Percentiles rank a stretch among this genome's conserved stretches.
phyloP scores from a whole-genome alignment of 1,140 invertebrate species.

The Oryzaephilus surinamensis region DNA sequence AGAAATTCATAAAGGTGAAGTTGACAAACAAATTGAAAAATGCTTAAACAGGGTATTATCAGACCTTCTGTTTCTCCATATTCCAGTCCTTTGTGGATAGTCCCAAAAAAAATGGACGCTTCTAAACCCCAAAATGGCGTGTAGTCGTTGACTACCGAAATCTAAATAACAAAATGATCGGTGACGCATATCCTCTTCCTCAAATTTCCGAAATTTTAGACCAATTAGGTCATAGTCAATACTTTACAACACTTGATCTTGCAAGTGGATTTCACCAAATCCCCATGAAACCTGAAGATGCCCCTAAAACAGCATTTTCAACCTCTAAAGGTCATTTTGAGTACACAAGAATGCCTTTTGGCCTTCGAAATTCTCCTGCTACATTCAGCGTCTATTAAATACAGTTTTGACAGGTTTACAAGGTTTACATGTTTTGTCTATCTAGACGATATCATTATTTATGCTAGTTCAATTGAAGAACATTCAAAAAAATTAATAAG shows the following conservation, averaged over 20 bases:
- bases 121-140: constrained; percentile 23
- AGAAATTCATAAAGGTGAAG: constrained; percentile 13
- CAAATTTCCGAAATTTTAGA: constrained; percentile 39
- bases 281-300: constrained; percentile 30
- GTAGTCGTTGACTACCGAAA: constrained; percentile 33
- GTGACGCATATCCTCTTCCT: constrained; percentile 40
- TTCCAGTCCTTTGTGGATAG: constrained; percentile 14
- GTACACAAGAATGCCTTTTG: constrained; percentile 25
- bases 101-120: constrained; percentile 22
- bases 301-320: constrained; percentile 33
- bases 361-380: constrained; percentile 26
- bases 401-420: constrained; percentile 26
- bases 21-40: constrained; percentile 17
- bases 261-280: constrained; percentile 43
- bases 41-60: constrained; percentile 15
- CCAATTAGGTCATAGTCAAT: constrained; percentile 32
- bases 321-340: constrained; percentile 5
- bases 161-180: constrained; percentile 29
- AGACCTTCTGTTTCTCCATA: constrained; percentile 10
- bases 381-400: constrained; percentile 32
- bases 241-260: constrained; percentile 40
- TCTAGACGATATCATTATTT: constrained; percentile 37
- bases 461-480: constrained; percentile 22
- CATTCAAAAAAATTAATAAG: constrained; percentile 24
- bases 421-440: constrained; percentile 31